Evolutionary conservation across 2,797 vertebrate species (phyloP).

Genomic region (Poliocrania exsul): DNA sequence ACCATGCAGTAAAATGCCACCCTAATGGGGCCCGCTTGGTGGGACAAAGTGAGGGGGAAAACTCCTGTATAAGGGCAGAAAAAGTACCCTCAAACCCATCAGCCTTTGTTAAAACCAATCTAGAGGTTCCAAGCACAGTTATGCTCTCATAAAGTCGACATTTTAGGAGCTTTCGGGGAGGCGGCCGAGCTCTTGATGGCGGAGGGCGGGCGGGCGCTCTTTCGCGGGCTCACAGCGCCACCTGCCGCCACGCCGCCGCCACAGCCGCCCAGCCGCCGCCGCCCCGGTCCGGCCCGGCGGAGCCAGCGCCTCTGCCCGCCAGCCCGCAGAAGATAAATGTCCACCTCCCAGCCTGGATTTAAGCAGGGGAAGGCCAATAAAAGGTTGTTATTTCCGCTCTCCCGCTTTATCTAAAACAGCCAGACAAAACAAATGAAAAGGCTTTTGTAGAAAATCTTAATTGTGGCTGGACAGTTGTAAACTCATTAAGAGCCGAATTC

Average conservation of each 20-base stretch:
- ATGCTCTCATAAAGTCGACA: constrained; percentile 75
- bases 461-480: constrained; percentile 93
- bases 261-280: neutral
- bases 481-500: constrained; percentile 96
- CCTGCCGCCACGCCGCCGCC: constrained; percentile 53
- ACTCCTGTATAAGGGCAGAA: rapidly evolving
- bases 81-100: neutral
- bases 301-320: constrained; percentile 19
- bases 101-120: neutral
- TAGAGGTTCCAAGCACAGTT: neutral
- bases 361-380: constrained; percentile 86
- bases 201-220: constrained; percentile 26
- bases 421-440: constrained; percentile 89
- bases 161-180: constrained; percentile 71
- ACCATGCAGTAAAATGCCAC: neutral
- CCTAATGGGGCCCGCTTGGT: rapidly evolving
- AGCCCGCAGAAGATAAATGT: constrained; percentile 38
- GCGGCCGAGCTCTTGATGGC: constrained; percentile 70
- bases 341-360: constrained; percentile 54
- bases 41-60: rapidly evolving
- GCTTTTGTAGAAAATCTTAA: constrained; percentile 87
- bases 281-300: neutral
- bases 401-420: constrained; percentile 87
- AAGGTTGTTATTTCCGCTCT: constrained; percentile 92
- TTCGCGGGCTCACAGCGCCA: constrained; percentile 86